Evolutionary conservation across 2,888 invertebrate species (phyloP), one percentile per base, ranked within the genome.

Genomic region (Margaritifera margaritifera): DNA sequence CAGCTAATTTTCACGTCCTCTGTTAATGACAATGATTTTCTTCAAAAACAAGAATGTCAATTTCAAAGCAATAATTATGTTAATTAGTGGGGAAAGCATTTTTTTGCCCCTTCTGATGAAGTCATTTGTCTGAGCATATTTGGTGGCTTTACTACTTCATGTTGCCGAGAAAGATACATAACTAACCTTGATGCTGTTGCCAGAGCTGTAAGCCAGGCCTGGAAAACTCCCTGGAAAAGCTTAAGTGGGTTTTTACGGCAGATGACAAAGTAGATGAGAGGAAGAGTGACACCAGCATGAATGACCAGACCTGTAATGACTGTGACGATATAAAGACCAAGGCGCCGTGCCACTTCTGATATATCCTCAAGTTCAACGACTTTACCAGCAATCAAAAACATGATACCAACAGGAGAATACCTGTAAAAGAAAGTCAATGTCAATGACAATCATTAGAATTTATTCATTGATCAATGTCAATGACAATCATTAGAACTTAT

Each of bases 201-300:
- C 53, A 93, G 89, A 22, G 93, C 93, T 0, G 92, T 92, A 66
- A 92, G 90, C 92, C 92, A 93, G 18, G 93, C 93, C 86, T 93
- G 93, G 70, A 93, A 88, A 89, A 94, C 92, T 55, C 93, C 93
- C 71, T 84, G 84, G 86, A 93, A 92, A 84, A 92, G 92, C 1
- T 86, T 85, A 89, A 95, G 94, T 0, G 98, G 98, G 75, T 97
- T 92, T 76, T 93, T 94, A 84, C 95, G 88, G 0, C 93, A 93
- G 31, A 92, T 79, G 54, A 91, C 68, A 87, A 92, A 93, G 88
- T 92, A 94, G 69, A 93, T 91, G n/a, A 90, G 72, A 1, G 93
- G 93, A 27, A 94, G 88, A 0, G 92, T 92, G 78, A 93, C 87
- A 60, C 92, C 84, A 1, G 92, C 92, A 84, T 94, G 94, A 66